A percentile compares a stretch with the other conserved stretches of the same genome.
These are phyloP conservation scores for Pipistrellus pipistrellus DNA, from an alignment of 2,797 vertebrate genomes.

Conservation along the genomic window DNA sequence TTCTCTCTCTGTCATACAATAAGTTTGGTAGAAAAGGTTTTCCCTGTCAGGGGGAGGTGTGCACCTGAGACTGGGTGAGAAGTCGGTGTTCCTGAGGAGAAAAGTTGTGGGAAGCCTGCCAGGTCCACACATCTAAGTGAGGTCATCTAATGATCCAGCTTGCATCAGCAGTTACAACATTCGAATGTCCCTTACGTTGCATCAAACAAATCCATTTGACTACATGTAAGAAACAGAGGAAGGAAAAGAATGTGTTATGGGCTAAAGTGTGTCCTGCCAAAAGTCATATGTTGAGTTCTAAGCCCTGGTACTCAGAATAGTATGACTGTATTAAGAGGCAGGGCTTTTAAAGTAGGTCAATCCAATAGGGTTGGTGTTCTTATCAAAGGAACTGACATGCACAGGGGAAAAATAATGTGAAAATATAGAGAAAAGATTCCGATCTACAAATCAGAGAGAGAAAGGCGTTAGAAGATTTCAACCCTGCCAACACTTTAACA, in stretches of 20 bases:
- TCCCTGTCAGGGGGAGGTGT: not conserved
- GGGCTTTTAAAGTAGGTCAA: not conserved
- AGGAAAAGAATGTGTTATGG: not conserved
- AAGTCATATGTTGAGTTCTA: not conserved
- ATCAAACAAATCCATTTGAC: not conserved
- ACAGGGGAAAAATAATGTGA: not conserved
- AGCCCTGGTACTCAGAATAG: too few relatives aligned
- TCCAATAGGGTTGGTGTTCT: not conserved
- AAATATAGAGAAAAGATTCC: not conserved
- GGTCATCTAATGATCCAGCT: too few relatives aligned
- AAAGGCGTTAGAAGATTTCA: not conserved
- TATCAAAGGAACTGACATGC: not conserved
- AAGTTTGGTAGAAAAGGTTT: not conserved
- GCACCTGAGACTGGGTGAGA: not conserved
- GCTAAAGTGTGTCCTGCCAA: not conserved
- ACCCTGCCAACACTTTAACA: too few relatives aligned
- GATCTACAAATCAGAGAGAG: not conserved
- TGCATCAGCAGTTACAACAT: not conserved
- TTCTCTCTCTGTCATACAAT: not conserved
- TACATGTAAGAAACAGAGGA: not conserved
- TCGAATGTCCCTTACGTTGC: too few relatives aligned
- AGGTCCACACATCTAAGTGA: not conserved
- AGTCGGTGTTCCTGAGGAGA: not conserved
- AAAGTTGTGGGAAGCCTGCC: not conserved
- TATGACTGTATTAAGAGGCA: too few relatives aligned